Conservation (phyloP, 2,113 vertebrate genomes). For the Paraplagusia blochii region DNA sequence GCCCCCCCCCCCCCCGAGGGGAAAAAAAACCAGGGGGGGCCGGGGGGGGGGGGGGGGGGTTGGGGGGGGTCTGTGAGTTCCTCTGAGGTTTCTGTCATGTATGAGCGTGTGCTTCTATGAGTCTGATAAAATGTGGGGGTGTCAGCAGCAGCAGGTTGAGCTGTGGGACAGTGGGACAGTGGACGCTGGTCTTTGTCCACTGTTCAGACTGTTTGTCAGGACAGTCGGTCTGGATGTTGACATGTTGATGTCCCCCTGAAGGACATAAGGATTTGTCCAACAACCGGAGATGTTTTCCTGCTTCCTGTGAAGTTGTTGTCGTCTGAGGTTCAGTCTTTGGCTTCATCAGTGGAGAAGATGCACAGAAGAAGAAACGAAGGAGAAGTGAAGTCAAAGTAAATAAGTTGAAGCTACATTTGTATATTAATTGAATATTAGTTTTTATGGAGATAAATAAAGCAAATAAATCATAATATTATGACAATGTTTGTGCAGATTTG, state of each 20-base stretch:
- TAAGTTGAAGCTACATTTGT: too few relatives aligned
- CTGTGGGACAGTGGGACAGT: background rate
- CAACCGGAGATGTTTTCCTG: background rate
- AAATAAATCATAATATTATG: too few relatives aligned
- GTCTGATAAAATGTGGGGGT: conserved; percentile 23
- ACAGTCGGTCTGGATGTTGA: conserved; percentile 26
- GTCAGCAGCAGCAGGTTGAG: conserved; percentile 23
- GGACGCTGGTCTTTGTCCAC: conserved; percentile 47
- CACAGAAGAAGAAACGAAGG: too few relatives aligned
- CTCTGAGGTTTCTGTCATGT: conserved; percentile 44
- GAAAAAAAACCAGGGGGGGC: conserved; percentile 68
- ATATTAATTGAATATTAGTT: too few relatives aligned
- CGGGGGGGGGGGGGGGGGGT: conserved; percentile 40
- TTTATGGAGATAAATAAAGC: too few relatives aligned
- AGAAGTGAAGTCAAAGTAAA: too few relatives aligned
- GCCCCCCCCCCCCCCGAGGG: too few relatives aligned
- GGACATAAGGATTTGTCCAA: conserved; percentile 14
- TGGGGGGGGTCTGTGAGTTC: conserved; percentile 56
- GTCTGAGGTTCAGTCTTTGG: too few relatives aligned
- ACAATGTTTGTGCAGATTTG: too few relatives aligned
- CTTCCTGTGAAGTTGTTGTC: background rate
- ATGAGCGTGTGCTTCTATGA: conserved; percentile 9
- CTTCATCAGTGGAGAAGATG: too few relatives aligned
- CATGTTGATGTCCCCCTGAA: conserved; percentile 8
- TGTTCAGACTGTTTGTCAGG: conserved; percentile 13